Conservation (phyloP, 2,113 vertebrate genomes). For the Gallinago media region DNA sequence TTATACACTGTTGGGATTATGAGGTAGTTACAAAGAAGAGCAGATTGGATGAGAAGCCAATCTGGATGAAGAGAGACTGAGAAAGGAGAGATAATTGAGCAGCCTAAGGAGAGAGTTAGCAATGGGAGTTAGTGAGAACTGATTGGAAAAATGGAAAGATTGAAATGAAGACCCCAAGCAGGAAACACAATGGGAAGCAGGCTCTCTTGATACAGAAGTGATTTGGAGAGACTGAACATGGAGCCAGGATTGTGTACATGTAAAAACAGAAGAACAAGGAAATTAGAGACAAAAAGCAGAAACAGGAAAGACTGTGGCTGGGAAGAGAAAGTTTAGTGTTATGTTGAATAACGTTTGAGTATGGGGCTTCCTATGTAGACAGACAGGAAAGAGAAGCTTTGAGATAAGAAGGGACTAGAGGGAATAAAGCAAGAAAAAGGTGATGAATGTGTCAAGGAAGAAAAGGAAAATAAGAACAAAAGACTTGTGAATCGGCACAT, state of each 20-base stretch:
- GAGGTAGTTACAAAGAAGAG: not conserved
- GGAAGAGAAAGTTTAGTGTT: not conserved
- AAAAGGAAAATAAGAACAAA: not conserved
- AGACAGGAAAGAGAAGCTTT: not conserved
- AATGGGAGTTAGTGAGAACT: not conserved
- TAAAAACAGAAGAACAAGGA: not conserved
- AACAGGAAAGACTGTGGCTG: not conserved
- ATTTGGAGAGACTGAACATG: not conserved
- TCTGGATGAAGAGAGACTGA: not conserved
- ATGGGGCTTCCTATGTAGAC: not conserved
- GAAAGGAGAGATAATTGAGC: not conserved
- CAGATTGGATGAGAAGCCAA: not conserved
- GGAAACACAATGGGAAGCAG: not conserved
- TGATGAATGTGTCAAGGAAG: not conserved
- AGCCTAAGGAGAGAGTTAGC: not conserved
- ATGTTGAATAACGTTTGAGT: not conserved
- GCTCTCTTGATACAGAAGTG: not conserved
- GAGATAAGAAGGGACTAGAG: not conserved
- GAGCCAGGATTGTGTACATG: not conserved
- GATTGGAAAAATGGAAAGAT: not conserved
- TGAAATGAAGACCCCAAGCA: not conserved
- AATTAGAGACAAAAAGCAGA: not conserved
- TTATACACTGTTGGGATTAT: not conserved
- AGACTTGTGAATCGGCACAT: not conserved
- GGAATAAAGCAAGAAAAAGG: not conserved